A percentile compares a stretch with the other conserved stretches of the same genome.
phyloP scores from a whole-genome alignment of 1,140 invertebrate species.

The Bombus difficillimus region DNA sequence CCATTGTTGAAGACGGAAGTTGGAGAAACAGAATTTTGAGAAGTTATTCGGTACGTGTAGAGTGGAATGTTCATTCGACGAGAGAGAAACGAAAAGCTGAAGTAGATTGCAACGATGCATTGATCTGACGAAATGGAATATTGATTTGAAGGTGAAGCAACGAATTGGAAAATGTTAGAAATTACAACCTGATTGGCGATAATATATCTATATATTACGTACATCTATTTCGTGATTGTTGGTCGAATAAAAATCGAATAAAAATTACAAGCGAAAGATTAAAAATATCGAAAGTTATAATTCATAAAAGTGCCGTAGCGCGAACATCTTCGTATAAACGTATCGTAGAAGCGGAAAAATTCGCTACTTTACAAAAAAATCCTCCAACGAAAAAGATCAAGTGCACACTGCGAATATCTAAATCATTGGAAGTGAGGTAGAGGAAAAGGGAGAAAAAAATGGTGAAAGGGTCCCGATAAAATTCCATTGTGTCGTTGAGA shows the following conservation, averaged over 20 bases:
- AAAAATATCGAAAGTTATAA: too few species aligned
- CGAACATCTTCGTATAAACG: not conserved
- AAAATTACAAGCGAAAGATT: too few species aligned
- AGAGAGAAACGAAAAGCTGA: not conserved
- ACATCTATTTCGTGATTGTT: too few species aligned
- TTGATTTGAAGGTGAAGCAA: not conserved
- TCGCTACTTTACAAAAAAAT: not conserved
- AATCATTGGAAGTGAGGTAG: constrained; percentile 17
- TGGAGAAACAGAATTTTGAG: not conserved
- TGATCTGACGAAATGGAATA: not conserved
- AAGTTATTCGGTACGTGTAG: not conserved
- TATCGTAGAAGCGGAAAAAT: not conserved
- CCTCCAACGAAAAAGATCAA: not conserved
- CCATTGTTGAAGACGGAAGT: not conserved
- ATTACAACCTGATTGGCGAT: too few species aligned
- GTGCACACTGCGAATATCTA: not conserved
- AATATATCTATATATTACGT: too few species aligned
- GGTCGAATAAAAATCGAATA: too few species aligned
- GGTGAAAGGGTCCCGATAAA: constrained; percentile 55
- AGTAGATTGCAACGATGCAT: not conserved
- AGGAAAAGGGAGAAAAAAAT: constrained; percentile 16
- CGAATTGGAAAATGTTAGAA: too few species aligned
- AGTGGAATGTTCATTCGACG: not conserved
- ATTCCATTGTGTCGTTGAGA: constrained; percentile 66
- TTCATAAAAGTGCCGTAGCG: not conserved